Base-by-base conservation (phyloP, 2,888 invertebrate genomes). In the Andrena trimmerana region DNA sequence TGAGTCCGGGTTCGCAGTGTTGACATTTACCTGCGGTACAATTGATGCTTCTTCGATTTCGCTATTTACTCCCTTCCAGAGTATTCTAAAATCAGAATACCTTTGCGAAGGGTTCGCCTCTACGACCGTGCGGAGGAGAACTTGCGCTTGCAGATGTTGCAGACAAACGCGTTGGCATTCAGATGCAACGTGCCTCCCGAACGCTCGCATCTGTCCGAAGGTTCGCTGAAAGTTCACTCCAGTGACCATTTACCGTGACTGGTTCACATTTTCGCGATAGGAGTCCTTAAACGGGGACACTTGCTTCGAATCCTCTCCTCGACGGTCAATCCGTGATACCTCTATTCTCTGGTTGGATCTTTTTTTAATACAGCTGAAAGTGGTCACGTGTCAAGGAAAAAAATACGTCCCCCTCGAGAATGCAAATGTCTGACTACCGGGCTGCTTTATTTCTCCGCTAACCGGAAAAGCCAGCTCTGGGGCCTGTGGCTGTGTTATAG, bases 201-300 rank as follows among this genome's bases (percentile, higher is more conserved):
- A 76, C 72, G 31, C 69, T 71, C 24, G 70, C 82, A 75, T 78
- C 78, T 74, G 82, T 63, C 27, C 57, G 33, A 7, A 50, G 65
- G 59, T 63, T 81, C 81, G 81, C 71, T 81, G 82, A 82, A 67
- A 75, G 63, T 82, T 33, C 71, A 57, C 65, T 71, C 82, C 78
- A 72, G 78, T 74, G 78, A 78, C 70, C 70, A 63, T 71, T 71
- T 72, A 71, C 33, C 68, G 68, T 20, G 52, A 65, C 60, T 80
- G 80, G 76, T 72, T 80, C 71, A n/a, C 29, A 42, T n/a, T 29
- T 50, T 36, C 27, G 50, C 71, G 57, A 16, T 13, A 27, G n/a
- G 50, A 29, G n/a, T 16, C 24, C 33, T 33, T 29, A 54, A 36
- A 42, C 52, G 62, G 7, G 10, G 52, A 33, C 29, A 13, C 52